Percentiles rank a stretch among this genome's conserved stretches.
phyloP scores from a whole-genome alignment of 1,140 invertebrate genomes.

The Glossosoma conforme region DNA sequence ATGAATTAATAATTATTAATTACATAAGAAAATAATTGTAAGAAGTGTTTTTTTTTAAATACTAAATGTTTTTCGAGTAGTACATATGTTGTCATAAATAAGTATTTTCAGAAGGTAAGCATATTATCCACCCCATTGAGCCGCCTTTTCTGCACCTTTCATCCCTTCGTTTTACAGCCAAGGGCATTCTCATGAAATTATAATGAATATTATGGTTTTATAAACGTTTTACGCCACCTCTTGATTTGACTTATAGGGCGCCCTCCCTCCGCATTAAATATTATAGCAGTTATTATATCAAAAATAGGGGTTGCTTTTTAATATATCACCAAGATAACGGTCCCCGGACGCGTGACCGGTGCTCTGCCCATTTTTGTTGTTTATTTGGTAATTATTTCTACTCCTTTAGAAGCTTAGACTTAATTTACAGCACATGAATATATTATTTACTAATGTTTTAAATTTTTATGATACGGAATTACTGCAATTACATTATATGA shows the following conservation, averaged over 20 bases:
- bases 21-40: no score
- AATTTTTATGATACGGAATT: no score
- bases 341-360: constrained; percentile 10
- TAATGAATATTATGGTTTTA: constrained; percentile 23
- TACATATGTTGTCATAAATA: no score
- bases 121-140: neutral
- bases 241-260: constrained; percentile 14
- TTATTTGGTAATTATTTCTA: constrained; percentile 21
- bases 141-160: no score
- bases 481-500: no score
- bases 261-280: constrained; percentile 14
- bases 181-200: neutral
- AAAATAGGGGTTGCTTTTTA: constrained; percentile 9
- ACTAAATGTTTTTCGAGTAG: no score
- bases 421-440: neutral
- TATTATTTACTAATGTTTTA: constrained; percentile 1
- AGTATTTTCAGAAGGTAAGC: no score
- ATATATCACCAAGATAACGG: constrained; percentile 25
- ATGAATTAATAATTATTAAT: no score
- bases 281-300: constrained; percentile 5
- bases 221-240: constrained; percentile 10
- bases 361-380: constrained; percentile 13
- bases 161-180: constrained; percentile 3
- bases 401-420: constrained; percentile 1
- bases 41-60: no score